phyloP scores from a whole-genome alignment of 1,140 invertebrate genomes.

The Cepaea nemoralis region DNA sequence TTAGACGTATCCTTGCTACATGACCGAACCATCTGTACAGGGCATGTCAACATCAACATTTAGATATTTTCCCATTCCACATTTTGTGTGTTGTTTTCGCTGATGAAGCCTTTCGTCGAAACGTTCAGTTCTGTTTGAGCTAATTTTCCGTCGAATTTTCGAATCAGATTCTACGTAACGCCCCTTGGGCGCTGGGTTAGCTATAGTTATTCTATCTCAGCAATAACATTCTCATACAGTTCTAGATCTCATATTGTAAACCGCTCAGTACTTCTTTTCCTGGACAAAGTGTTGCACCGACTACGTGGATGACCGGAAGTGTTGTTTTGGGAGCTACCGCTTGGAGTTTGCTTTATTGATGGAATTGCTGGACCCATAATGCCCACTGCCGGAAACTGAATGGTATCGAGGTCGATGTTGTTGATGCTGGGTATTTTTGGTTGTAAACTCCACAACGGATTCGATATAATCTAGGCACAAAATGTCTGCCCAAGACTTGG shows the following conservation, averaged over 20 bases:
- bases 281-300: background rate
- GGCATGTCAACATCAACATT: too few relatives aligned
- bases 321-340: background rate
- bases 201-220: too few relatives aligned
- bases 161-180: too few relatives aligned
- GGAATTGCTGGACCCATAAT: background rate
- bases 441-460: constrained; percentile 55
- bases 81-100: too few relatives aligned
- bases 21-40: too few relatives aligned
- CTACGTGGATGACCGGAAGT: background rate
- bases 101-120: too few relatives aligned
- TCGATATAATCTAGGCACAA: constrained; percentile 56
- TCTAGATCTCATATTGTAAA: constrained; percentile 29
- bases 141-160: too few relatives aligned
- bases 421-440: constrained; percentile 14
- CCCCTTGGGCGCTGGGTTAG: too few relatives aligned
- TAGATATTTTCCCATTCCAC: too few relatives aligned
- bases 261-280: background rate
- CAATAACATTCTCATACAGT: too few relatives aligned
- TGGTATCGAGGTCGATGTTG: constrained; percentile 9
- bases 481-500: constrained; percentile 53
- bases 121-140: too few relatives aligned
- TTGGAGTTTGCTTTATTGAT: background rate
- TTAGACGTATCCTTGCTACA: too few relatives aligned
- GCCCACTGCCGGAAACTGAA: background rate